Evolutionary conservation across 2,113 vertebrate species (phyloP).

Genomic region (Eudyptes chrysolophus): DNA sequence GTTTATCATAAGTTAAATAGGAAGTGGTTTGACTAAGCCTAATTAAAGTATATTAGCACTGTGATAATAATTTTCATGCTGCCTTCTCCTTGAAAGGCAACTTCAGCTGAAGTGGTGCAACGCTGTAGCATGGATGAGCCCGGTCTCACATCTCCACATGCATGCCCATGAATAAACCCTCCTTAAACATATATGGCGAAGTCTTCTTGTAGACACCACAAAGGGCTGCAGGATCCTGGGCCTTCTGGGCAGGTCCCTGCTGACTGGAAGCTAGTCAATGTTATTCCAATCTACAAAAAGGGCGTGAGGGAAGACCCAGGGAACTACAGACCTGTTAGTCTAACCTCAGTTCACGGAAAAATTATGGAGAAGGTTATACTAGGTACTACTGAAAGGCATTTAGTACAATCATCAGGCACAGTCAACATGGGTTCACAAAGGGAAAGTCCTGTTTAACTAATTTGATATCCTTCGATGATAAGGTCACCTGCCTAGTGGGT

Average conservation of each 20-base stretch:
- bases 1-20: not conserved
- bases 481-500: not conserved
- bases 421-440: not conserved
- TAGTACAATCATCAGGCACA: not conserved
- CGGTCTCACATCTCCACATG: not conserved
- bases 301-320: not conserved
- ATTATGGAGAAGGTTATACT: not conserved
- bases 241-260: not conserved
- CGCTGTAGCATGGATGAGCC: not conserved
- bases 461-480: not conserved
- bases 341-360: not conserved
- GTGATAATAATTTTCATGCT: not conserved
- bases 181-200: not conserved
- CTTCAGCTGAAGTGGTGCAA: not conserved
- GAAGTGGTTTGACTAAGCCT: not conserved
- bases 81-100: not conserved
- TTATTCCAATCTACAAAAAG: not conserved
- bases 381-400: not conserved
- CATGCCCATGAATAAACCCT: not conserved
- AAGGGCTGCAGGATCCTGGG: not conserved
- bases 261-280: not conserved
- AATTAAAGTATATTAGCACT: not conserved
- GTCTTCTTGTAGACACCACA: not conserved
- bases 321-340: not conserved
- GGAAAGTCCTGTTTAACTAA: not conserved